phyloP scores from a whole-genome alignment of 37 sponge, comb jelly and placozoan species.

The Agelas oroides region DNA sequence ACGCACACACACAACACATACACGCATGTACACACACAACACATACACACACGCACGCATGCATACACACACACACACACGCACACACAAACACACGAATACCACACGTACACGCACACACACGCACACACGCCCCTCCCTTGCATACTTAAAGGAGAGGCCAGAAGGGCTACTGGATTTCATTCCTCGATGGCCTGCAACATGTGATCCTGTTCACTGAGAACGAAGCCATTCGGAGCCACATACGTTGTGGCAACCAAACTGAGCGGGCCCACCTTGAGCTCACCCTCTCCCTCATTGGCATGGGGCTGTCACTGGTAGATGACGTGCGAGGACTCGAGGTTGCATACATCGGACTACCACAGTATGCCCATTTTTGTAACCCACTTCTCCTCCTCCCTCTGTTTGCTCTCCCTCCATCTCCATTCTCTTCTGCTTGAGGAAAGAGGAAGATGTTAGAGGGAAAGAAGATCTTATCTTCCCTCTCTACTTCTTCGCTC shows the following conservation, averaged over 20 bases:
- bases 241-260: constrained; percentile 28
- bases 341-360: constrained; percentile 70
- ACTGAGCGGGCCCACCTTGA: constrained; percentile 28
- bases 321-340: constrained; percentile 69
- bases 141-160: neutral
- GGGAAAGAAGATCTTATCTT: neutral
- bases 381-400: neutral
- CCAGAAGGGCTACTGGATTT: constrained; percentile 66
- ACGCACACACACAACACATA: too few relatives aligned
- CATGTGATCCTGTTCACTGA: constrained; percentile 75
- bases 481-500: neutral
- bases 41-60: too few relatives aligned
- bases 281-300: constrained; percentile 48
- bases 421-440: neutral
- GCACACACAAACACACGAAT: too few relatives aligned
- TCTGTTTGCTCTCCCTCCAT: neutral
- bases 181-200: constrained; percentile 80
- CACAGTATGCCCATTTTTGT: constrained; percentile 47
- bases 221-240: neutral
- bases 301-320: constrained; percentile 78
- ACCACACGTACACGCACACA: too few relatives aligned
- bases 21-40: too few relatives aligned
- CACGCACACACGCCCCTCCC: too few relatives aligned
- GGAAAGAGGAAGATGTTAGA: neutral
- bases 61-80: too few relatives aligned